Conservation (phyloP, 2,113 vertebrate species). For the Hylia prasina region DNA sequence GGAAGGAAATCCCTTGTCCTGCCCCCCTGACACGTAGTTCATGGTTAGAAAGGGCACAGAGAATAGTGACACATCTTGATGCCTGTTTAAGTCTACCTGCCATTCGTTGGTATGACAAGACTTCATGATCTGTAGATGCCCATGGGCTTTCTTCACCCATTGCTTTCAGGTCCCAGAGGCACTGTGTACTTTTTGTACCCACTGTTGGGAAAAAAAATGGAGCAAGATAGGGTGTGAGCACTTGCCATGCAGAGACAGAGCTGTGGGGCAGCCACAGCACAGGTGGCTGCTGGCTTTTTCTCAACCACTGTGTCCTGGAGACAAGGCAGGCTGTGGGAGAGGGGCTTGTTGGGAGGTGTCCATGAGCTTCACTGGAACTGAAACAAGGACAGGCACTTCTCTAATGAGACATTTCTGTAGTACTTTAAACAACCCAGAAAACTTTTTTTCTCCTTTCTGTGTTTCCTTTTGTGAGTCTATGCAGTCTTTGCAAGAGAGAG, state of each 20-base stretch:
- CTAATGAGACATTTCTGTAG: background rate
- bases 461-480: background rate
- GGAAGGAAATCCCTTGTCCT: background rate
- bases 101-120: rapidly evolving
- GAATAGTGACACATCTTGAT: rapidly evolving
- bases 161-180: background rate
- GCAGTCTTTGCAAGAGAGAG: background rate
- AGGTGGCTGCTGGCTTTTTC: background rate
- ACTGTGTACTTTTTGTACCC: background rate
- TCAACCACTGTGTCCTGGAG: rapidly evolving
- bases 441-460: background rate
- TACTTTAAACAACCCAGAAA: background rate
- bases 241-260: background rate
- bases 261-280: background rate
- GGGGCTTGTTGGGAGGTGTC: background rate
- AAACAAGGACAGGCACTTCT: background rate
- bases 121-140: background rate
- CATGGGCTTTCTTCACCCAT: background rate
- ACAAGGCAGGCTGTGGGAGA: background rate
- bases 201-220: rapidly evolving
- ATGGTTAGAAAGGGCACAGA: background rate
- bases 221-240: background rate
- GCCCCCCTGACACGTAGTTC: rapidly evolving
- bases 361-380: background rate
- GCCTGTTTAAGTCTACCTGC: background rate